Evolutionary conservation across 2,113 vertebrate species (phyloP).

Genomic region (Hiodon tergisus): DNA sequence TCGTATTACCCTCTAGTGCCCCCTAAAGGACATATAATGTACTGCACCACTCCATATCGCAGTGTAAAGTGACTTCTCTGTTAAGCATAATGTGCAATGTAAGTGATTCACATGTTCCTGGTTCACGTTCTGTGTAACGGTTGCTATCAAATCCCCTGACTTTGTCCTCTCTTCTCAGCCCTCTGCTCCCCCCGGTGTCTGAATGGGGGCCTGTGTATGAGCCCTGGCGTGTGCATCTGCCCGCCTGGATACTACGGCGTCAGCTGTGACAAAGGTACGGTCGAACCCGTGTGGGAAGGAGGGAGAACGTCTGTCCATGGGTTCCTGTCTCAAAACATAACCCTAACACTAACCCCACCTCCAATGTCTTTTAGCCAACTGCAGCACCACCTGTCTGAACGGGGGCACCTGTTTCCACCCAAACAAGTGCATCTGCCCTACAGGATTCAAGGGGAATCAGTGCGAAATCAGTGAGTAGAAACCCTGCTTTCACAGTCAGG

Average conservation of each 20-base stretch:
- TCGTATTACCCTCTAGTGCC: not conserved
- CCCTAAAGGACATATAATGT: not conserved
- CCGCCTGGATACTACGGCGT: slow-evolving; percentile 78
- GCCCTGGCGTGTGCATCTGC: slow-evolving; percentile 79
- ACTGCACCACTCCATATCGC: not conserved
- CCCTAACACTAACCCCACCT: too few relatives aligned
- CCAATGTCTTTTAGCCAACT: slow-evolving; percentile 64
- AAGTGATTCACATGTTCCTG: too few relatives aligned
- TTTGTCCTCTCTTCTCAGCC: slow-evolving; percentile 44
- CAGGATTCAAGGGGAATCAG: slow-evolving; percentile 72
- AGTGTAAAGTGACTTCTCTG: not conserved
- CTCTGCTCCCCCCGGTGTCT: slow-evolving; percentile 73
- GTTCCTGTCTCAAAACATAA: not conserved
- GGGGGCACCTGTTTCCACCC: slow-evolving; percentile 83
- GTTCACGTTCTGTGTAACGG: not conserved
- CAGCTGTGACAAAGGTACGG: slow-evolving; percentile 81
- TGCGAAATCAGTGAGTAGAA: slow-evolving; percentile 79
- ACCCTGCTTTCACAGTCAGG: not conserved
- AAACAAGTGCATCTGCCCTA: slow-evolving; percentile 80
- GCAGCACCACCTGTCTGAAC: slow-evolving; percentile 75
- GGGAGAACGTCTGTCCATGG: too few relatives aligned
- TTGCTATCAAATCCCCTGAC: not conserved
- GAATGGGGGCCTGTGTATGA: slow-evolving; percentile 80
- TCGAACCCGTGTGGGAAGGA: not conserved
- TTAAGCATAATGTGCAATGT: too few relatives aligned